These are phyloP conservation scores for Siphonodentalium dalli DNA, from an alignment of 2,888 invertebrate species.

Conservation along the genomic window DNA sequence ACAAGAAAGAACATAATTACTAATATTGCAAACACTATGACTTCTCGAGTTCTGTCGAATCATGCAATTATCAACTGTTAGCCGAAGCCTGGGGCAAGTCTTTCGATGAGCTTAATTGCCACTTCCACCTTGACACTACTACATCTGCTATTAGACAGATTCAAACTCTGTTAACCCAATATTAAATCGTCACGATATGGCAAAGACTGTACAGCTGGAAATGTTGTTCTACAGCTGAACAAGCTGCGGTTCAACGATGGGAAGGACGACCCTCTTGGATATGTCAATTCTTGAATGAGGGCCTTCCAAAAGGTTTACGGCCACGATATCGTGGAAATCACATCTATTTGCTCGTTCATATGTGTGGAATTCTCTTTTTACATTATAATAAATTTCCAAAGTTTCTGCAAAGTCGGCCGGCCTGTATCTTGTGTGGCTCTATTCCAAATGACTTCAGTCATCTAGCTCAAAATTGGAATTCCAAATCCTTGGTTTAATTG, in stretches of 20 bases:
- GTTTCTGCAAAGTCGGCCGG: constrained; percentile 4
- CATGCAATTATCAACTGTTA: constrained; percentile 8
- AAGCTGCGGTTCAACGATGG: constrained; percentile 27
- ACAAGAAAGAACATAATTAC: constrained; percentile 11
- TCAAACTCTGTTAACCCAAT: constrained; percentile 6
- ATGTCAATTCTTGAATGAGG: constrained; percentile 9
- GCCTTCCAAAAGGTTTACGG: constrained; percentile 15
- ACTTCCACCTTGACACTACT: constrained; percentile 17
- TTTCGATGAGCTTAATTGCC: constrained; percentile 24
- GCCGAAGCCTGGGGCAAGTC: constrained; percentile 12
- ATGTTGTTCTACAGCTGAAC: constrained; percentile 23
- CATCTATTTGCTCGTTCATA: constrained; percentile 25
- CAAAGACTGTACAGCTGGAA: constrained; percentile 21
- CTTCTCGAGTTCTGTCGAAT: constrained; percentile 15
- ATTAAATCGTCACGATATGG: constrained; percentile 17
- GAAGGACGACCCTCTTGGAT: constrained; percentile 27
- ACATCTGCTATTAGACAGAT: constrained; percentile 1
- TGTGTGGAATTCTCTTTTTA: constrained; percentile 9
- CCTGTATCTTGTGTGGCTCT: constrained; percentile 5
- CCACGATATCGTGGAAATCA: constrained; percentile 27
- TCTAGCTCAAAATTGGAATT: constrained; percentile 8
- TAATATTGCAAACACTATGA: too few relatives aligned
- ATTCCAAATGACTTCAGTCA: constrained; percentile 9
- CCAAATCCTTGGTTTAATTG: constrained; percentile 18
- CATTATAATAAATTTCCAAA: constrained; percentile 3